These are phyloP conservation scores for Diadophis punctatus DNA, from an alignment of 2,113 vertebrate species.

Conservation along the genomic window DNA sequence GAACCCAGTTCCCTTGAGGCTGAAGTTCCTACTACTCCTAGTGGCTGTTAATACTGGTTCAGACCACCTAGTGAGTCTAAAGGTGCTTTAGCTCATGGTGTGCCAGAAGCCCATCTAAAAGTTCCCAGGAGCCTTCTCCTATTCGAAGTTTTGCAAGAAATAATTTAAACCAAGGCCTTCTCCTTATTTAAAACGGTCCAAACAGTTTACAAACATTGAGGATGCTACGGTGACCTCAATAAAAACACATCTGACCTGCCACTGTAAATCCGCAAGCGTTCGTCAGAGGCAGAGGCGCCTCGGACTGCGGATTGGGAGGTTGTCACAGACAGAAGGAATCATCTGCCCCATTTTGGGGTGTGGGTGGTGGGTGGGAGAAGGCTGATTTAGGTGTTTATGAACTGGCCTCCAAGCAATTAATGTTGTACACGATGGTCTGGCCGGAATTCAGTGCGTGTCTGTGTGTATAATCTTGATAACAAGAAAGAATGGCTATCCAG, in stretches of 20 bases:
- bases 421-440: constrained; percentile 10
- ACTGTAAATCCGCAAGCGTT: constrained; percentile 2
- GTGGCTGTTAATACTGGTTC: neutral
- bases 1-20: no score
- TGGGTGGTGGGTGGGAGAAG: neutral
- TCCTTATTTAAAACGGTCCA: constrained; percentile 25
- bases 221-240: neutral
- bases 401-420: constrained; percentile 28
- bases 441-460: constrained; percentile 22
- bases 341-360: neutral
- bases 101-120: neutral
- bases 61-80: constrained; percentile 6
- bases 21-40: no score
- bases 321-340: constrained; percentile 25
- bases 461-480: constrained; percentile 4
- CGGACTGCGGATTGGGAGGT: constrained; percentile 19
- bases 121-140: neutral
- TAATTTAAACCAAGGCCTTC: constrained; percentile 25
- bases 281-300: constrained; percentile 6
- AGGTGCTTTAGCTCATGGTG: neutral
- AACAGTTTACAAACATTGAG: constrained; percentile 26
- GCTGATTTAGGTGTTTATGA: constrained; percentile 37
- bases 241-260: constrained; percentile 16
- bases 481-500: constrained; percentile 27
- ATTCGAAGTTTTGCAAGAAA: constrained; percentile 8